Base-by-base conservation (phyloP, 30 jellyfish, hydroid and myxozoan genomes). In the Chironex yamaguchii region DNA sequence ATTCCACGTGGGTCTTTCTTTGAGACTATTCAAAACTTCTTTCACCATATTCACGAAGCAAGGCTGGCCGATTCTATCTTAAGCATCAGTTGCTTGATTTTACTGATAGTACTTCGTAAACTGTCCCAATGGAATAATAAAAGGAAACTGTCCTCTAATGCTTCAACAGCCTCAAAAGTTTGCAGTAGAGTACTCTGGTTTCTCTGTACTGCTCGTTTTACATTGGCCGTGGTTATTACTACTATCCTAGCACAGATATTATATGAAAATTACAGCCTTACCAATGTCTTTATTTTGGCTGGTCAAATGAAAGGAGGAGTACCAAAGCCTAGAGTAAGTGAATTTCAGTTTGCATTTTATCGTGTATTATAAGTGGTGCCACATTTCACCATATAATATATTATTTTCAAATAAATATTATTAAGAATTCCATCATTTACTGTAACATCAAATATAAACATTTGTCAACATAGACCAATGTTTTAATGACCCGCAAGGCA, bases 231-330 rank as follows among this genome's bases (percentile, higher is more conserved):
- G 3, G 33, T 87, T 0, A 22, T 87, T 34, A 75, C 91, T 58
- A 87, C 96, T 0, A 24, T 87, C 2, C 20, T 67, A 82, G 67
- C 96, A 34, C 91, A 87, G 25, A 87, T 87, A n/a, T 34, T 87
- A 62, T 76, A 49, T 29, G 91, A 71, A 24, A 32, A 84, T 26
- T 76, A 64, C 52, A 82, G 49, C 2, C 14, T 24, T 77, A 68
- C 29, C 22, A 82, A 76, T 32, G 88, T 76, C 23, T 78, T 87
- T 48, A 65, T 65, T 29, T 36, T 87, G 50, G 91, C 96, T 11
- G 96, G 96, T n/a, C 81, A 76, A 4, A 76, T 87, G 91, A 58
- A 69, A 13, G 78, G 90, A 13, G 96, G 96, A 4, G 32, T 87
- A 2, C 96, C 96, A 0, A 42, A 69, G 2, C 96, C 96, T 24